Conservation (phyloP, 1,140 invertebrate species). For the Drosophila virilis region DNA sequence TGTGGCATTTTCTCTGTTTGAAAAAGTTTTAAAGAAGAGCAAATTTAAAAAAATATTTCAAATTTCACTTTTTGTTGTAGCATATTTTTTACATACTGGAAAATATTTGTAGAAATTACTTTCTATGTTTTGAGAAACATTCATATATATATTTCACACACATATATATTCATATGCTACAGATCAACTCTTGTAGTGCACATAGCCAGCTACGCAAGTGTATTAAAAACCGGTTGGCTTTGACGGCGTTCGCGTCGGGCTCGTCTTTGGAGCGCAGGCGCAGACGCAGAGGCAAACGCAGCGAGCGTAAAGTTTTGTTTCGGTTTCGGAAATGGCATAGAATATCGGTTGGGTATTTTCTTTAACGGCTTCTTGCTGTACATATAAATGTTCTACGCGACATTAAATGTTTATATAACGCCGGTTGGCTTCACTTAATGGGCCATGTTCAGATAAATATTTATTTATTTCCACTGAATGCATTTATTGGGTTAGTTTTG, state of each 20-base stretch:
- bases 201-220: not conserved
- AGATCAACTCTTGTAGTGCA: not conserved
- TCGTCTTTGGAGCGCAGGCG: not conserved
- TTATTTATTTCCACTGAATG: too few relatives aligned
- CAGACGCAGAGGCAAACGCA: slow-evolving; percentile 3
- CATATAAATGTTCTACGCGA: not conserved
- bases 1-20: too few relatives aligned
- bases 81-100: too few relatives aligned
- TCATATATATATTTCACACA: too few relatives aligned
- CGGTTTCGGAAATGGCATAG: slow-evolving; percentile 4
- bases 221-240: slow-evolving; percentile 39
- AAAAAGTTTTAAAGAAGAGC: too few relatives aligned
- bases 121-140: too few relatives aligned
- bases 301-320: slow-evolving; percentile 36
- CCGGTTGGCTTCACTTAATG: not conserved
- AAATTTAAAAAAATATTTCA: too few relatives aligned
- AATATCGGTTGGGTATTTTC: slow-evolving; percentile 29
- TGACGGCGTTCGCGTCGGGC: not conserved
- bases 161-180: not conserved
- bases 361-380: slow-evolving; percentile 24
- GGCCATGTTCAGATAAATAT: too few relatives aligned
- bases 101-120: too few relatives aligned
- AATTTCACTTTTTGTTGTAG: too few relatives aligned
- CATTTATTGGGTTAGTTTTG: too few relatives aligned
- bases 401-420: slow-evolving; percentile 1